These are phyloP conservation scores for Uria lomvia DNA, from an alignment of 2,113 vertebrate genomes.

Conservation along the genomic window DNA sequence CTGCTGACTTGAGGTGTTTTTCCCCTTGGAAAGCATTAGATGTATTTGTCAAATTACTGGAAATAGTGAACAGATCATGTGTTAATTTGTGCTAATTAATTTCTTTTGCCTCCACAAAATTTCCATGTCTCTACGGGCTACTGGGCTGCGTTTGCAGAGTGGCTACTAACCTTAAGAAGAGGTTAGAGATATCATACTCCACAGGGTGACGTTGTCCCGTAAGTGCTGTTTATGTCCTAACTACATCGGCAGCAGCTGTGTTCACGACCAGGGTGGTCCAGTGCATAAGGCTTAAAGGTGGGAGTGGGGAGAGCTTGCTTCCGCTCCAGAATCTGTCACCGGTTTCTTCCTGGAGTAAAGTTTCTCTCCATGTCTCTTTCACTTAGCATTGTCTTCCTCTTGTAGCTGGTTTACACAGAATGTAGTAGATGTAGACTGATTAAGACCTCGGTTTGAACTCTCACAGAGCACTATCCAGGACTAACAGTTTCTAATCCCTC, in stretches of 20 bases:
- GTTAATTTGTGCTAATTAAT: background rate
- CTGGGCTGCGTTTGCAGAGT: background rate
- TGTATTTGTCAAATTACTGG: background rate
- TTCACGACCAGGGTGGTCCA: background rate
- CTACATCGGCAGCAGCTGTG: background rate
- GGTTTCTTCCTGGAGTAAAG: background rate
- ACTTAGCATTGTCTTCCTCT: background rate
- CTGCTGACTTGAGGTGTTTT: background rate
- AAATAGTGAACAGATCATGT: background rate
- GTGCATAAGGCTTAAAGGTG: background rate
- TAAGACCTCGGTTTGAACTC: background rate
- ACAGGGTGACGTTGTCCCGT: background rate
- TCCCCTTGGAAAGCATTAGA: background rate
- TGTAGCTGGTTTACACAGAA: background rate
- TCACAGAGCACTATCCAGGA: background rate
- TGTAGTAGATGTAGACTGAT: background rate
- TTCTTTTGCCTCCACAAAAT: background rate
- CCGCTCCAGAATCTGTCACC: background rate
- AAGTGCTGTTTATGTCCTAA: background rate
- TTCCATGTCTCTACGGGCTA: background rate
- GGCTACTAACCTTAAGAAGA: background rate
- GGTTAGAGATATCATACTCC: background rate
- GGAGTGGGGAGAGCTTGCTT: background rate
- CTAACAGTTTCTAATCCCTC: background rate
- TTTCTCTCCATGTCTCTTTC: background rate